Base-by-base conservation (phyloP, 2,113 vertebrate species). In the Nothocercus nigrocapillus region DNA sequence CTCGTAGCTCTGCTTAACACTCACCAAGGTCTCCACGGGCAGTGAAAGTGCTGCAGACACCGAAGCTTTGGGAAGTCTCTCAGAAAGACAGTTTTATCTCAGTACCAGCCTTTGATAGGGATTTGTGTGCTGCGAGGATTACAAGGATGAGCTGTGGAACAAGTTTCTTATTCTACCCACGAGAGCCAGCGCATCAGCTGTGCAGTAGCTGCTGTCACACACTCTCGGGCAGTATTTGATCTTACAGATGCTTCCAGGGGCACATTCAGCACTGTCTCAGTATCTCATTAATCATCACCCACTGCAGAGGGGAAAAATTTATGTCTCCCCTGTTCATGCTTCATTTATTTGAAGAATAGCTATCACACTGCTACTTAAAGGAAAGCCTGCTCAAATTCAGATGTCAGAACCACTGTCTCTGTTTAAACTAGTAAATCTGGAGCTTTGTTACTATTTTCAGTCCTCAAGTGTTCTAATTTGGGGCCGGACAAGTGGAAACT, bases 51-150 rank as follows among this genome's bases (percentile, higher is more conserved):
- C 14, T 62, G 54, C 30, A 30, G 24, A n/a, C 17, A 5, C 18
- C 2, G 6, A 78, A 75, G 66, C 45, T 63, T n/a, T 59, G 20
- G 63, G 45, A 75, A 72, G 54, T 64, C 45, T 30, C 77, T 82
- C 82, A 82, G 62, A 42, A 0, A n/a, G 13, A 76, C 72, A 82
- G 47, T 1, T 1, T 30, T 13, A 38, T 20, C 44, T 45, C 66
- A 47, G 22, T 1, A 15, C 75, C 51, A 59, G 25, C 9, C 6
- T 15, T 0, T 7, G 6, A 67, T 0, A 25, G 3, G 6, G 21
- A 75, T 44, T n/a, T 63, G 30, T 32, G 85, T 19, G 51, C n/a
- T 42, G n/a, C 22, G 82, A 30, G 11, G 66, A n/a, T 8, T 30
- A 28, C 20, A 67, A 25, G 56, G 54, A 58, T 32, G 54, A 82